Conservation (phyloP, 2,888 invertebrate species). For the Oxytorus armatus region DNA sequence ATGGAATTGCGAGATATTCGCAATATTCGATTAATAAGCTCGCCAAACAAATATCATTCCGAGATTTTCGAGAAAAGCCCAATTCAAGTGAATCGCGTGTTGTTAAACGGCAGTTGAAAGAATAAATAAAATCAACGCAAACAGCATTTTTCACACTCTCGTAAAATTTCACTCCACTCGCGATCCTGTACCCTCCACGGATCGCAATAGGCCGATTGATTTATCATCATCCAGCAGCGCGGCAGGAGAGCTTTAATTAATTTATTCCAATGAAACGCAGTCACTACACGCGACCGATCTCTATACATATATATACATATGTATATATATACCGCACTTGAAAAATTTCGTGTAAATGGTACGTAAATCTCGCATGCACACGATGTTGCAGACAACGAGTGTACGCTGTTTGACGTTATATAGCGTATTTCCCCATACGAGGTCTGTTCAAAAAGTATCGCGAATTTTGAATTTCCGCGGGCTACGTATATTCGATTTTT, state of each 20-base stretch:
- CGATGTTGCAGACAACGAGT: slow-evolving; percentile 39
- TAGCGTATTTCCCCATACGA: background rate
- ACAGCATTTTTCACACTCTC: background rate
- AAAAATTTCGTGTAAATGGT: slow-evolving; percentile 44
- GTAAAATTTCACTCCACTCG: slow-evolving; percentile 34
- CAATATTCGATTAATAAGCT: background rate
- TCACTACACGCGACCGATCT: background rate
- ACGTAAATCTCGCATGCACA: slow-evolving; percentile 54
- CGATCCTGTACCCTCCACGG: background rate
- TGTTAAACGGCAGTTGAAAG: background rate
- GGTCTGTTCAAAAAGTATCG: too few relatives aligned
- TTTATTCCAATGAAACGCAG: slow-evolving; percentile 28
- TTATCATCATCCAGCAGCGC: slow-evolving; percentile 21
- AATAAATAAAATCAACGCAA: slow-evolving; percentile 22
- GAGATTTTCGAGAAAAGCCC: slow-evolving; percentile 3
- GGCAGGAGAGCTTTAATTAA: slow-evolving; percentile 33
- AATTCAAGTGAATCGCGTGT: background rate
- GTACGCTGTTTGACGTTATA: slow-evolving; percentile 14
- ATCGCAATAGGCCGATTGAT: slow-evolving; percentile 24
- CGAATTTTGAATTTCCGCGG: too few relatives aligned
- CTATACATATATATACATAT: background rate
- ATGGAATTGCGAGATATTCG: slow-evolving; percentile 9
- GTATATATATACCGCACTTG: slow-evolving; percentile 23
- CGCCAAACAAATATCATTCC: slow-evolving; percentile 3
- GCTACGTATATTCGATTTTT: too few relatives aligned